These are phyloP conservation scores for Saxidomus purpurata DNA, from an alignment of 1,140 invertebrate species.

Conservation along the genomic window DNA sequence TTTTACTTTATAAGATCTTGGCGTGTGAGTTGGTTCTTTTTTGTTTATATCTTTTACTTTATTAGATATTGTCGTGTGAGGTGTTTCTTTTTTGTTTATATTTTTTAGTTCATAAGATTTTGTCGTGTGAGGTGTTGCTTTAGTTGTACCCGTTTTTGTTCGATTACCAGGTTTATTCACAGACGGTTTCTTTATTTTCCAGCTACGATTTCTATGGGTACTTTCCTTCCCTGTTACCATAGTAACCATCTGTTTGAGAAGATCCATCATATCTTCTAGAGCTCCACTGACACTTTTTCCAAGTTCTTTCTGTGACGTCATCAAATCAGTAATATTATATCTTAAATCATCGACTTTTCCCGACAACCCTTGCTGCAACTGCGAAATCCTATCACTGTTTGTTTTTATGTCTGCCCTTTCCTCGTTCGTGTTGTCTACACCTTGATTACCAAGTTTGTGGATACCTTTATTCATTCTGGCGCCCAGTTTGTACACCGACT, in stretches of 20 bases:
- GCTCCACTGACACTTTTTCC: background rate
- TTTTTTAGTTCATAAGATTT: too few species aligned
- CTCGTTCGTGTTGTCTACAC: background rate
- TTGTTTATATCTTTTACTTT: too few species aligned
- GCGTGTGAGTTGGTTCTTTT: too few species aligned
- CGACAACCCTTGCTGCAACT: background rate
- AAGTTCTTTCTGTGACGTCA: conserved; percentile 9
- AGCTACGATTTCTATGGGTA: background rate
- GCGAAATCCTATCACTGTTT: conserved; percentile 2
- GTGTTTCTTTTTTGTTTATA: too few species aligned
- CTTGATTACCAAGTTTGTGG: background rate
- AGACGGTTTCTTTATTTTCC: background rate
- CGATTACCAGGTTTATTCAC: background rate
- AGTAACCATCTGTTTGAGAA: background rate
- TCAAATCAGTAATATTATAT: conserved; percentile 1
- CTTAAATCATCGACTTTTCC: conserved; percentile 7
- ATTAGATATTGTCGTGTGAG: too few species aligned
- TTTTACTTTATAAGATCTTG: too few species aligned
- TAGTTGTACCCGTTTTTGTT: too few species aligned
- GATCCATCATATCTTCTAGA: background rate
- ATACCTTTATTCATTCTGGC: background rate
- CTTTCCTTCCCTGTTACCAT: background rate
- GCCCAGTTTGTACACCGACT: background rate
- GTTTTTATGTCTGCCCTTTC: background rate
- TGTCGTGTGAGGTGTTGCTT: too few species aligned